Percentiles rank a stretch among this genome's conserved stretches.
These are phyloP conservation scores for Mesochorus sp. DNA, from an alignment of 2,888 invertebrate species.

Conservation along the genomic window DNA sequence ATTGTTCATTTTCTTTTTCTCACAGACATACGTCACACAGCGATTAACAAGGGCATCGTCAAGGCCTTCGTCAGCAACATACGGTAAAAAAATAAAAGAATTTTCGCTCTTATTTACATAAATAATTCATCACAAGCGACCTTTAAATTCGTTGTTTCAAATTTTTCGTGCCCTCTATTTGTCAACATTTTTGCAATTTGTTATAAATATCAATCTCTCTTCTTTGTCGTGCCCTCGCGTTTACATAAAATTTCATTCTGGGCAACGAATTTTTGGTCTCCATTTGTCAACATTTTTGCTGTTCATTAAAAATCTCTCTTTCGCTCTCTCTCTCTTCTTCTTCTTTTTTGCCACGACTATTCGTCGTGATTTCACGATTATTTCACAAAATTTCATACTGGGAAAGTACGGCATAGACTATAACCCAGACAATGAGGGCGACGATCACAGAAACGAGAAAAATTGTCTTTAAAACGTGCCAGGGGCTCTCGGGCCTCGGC, in stretches of 20 bases:
- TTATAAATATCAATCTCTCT: too few species aligned
- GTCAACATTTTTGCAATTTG: not conserved
- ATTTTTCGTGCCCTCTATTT: not conserved
- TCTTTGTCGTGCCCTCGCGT: too few species aligned
- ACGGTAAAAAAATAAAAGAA: not conserved
- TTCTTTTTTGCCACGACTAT: too few species aligned
- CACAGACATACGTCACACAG: not conserved
- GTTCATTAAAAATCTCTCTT: not conserved
- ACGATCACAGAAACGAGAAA: constrained; percentile 82
- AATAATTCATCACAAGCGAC: constrained; percentile 5
- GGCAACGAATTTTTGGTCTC: too few species aligned
- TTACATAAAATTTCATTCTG: too few species aligned
- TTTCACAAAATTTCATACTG: constrained; percentile 74
- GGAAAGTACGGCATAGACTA: constrained; percentile 79
- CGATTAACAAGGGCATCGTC: too few species aligned
- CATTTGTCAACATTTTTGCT: too few species aligned
- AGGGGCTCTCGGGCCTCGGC: constrained; percentile 81
- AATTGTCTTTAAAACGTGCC: constrained; percentile 83
- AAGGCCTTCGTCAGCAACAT: constrained; percentile 18
- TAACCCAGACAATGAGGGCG: constrained; percentile 82
- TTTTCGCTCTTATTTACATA: not conserved
- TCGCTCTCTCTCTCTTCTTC: not conserved
- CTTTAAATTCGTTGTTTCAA: not conserved
- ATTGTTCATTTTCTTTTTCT: constrained; percentile 5
- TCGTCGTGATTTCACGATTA: not conserved